Evolutionary conservation across 2,888 invertebrate genomes (phyloP), one percentile per base, ranked within the genome.

Genomic region (Luperina nickerlii): DNA sequence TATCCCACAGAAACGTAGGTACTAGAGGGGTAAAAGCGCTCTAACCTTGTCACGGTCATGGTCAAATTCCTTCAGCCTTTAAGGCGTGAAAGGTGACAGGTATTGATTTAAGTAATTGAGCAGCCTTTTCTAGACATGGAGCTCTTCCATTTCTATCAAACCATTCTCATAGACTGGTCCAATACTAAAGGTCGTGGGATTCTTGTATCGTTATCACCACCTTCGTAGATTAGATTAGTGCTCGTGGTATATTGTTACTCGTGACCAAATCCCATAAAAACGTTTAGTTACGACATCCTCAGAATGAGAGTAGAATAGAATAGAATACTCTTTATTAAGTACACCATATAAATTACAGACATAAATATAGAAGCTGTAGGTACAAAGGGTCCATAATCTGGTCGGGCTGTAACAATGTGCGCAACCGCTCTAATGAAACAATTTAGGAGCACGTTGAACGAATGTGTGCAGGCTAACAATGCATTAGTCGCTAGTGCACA

Each of bases 401-500:
- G 71, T 45, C 48, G 60, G 13, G 42, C 13, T 20, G n/a, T 38
- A 48, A 57, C 38, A 73, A 54, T 67, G 38, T 73, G 54, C 66
- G 48, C 51, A 72, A 42, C n/a, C 45, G 38, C 66, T 74, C 18
- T 60, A 75, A 74, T 87, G 67, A 63, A 69, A 87, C 75, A 74
- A 71, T 84, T 84, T 74, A 76, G 48, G 69, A 72, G 66, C 81
- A 81, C 78, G 73, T 78, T 68, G 74, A 60, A 57, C 65, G 38
- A 48, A 77, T 87, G 67, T 78, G 76, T 76, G 48, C 63, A 65
- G 79, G 60, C 69, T 75, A 73, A 83, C 83, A 91, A 91, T 87
- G 84, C 87, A 88, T 89, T 89, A 87, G 85, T 84, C 83, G 51
- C 73, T 76, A 51, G n/a, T 76, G 74, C 69, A 76, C 66, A 76